These are phyloP conservation scores for Psophia crepitans DNA, from an alignment of 2,113 vertebrate genomes.

Conservation along the genomic window DNA sequence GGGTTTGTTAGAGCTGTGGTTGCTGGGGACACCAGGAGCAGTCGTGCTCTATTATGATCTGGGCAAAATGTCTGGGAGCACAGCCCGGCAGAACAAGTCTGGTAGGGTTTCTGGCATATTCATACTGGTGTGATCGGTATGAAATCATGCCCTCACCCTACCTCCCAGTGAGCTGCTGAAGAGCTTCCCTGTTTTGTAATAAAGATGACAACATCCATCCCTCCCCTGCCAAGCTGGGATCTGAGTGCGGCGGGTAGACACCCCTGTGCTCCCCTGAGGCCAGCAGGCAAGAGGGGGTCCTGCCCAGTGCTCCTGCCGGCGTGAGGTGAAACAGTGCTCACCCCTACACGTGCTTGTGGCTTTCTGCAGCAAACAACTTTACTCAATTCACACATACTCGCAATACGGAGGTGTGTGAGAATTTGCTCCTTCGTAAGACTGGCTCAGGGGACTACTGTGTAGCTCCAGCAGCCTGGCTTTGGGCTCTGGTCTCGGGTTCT, in stretches of 20 bases:
- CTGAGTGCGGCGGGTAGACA: background rate
- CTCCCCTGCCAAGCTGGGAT: background rate
- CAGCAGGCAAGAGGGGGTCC: background rate
- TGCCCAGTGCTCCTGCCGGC: background rate
- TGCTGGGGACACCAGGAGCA: slow-evolving; percentile 17
- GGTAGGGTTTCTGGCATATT: background rate
- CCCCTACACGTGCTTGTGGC: background rate
- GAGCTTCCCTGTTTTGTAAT: slow-evolving; percentile 51
- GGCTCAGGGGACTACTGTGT: background rate
- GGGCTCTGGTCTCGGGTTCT: background rate
- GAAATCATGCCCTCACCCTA: slow-evolving; percentile 53
- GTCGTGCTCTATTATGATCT: background rate
- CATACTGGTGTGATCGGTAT: background rate
- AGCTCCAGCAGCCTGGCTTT: background rate
- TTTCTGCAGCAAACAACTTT: background rate
- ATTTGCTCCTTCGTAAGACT: background rate
- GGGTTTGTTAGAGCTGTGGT: slow-evolving; percentile 7
- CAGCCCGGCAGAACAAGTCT: slow-evolving; percentile 19
- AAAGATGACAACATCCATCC: slow-evolving; percentile 28
- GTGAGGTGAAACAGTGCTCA: background rate
- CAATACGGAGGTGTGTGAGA: background rate
- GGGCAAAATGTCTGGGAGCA: slow-evolving; percentile 9
- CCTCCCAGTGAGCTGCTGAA: slow-evolving; percentile 38
- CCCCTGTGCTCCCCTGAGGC: background rate
- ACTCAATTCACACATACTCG: accelerated